phyloP scores from a whole-genome alignment of 2,888 invertebrate species.

The Amiota mariae region DNA sequence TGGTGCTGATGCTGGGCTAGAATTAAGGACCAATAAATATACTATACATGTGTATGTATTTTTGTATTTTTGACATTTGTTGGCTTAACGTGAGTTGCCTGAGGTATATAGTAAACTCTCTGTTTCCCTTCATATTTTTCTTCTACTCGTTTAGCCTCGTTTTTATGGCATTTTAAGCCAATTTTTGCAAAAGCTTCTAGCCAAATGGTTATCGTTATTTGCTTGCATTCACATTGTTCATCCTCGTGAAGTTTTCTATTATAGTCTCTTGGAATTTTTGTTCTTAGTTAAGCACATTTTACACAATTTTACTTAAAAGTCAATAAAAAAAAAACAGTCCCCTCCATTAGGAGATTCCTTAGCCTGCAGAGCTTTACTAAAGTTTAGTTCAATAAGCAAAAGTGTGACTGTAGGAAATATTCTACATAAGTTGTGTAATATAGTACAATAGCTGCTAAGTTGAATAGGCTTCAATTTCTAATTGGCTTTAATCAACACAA shows the following conservation, averaged over 20 bases:
- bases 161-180: slow-evolving; percentile 65
- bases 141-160: slow-evolving; percentile 18
- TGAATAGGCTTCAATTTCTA: no score
- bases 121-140: neutral
- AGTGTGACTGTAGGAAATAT: no score
- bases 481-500: no score
- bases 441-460: no score
- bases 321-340: slow-evolving; percentile 48
- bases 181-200: slow-evolving; percentile 54
- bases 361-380: neutral
- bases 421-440: no score
- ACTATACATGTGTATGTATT: neutral
- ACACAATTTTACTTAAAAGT: slow-evolving; percentile 51
- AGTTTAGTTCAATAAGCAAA: no score
- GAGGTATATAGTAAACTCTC: no score
- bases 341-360: slow-evolving; percentile 24
- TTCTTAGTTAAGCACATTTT: slow-evolving; percentile 36
- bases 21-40: slow-evolving; percentile 56
- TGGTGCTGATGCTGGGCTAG: no score
- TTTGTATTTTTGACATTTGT: slow-evolving; percentile 6
- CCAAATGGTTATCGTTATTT: slow-evolving; percentile 9
- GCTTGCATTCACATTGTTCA: neutral
- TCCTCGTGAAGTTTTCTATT: neutral
- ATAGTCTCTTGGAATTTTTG: neutral
- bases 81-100: neutral